Evolutionary conservation across 2,888 invertebrate genomes (phyloP).

Genomic region (Megaustenia siamemsis): DNA sequence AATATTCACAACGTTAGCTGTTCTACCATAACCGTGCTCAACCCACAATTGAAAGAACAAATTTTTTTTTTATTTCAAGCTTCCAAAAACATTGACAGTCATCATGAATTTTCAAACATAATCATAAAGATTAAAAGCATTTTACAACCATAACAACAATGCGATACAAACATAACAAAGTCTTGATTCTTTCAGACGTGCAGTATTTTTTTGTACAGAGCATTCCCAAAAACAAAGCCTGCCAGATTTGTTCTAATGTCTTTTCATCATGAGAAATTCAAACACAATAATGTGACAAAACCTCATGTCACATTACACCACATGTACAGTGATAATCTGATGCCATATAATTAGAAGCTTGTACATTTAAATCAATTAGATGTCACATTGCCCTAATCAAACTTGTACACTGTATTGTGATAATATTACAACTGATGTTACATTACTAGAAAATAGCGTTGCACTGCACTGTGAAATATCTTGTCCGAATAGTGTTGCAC

Average conservation of each 20-base stretch:
- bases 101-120: slow-evolving; percentile 4
- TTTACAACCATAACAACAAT: neutral
- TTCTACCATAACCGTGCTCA: neutral
- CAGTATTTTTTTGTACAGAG: neutral
- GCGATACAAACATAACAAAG: neutral
- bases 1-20: neutral
- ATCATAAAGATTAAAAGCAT: neutral
- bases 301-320: neutral
- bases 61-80: neutral
- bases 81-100: neutral
- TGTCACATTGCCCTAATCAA: neutral
- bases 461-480: too few relatives aligned
- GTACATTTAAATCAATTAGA: neutral
- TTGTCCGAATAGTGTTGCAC: too few relatives aligned
- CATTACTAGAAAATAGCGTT: neutral
- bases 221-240: neutral
- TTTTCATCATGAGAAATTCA: neutral
- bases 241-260: neutral
- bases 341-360: neutral
- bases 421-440: slow-evolving; percentile 7
- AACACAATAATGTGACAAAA: slow-evolving; percentile 7
- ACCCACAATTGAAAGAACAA: neutral
- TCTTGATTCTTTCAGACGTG: neutral
- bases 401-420: neutral
- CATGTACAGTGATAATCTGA: slow-evolving; percentile 6